Conservation (phyloP, 2,797 vertebrate species). For the Trichosurus vulpecula region DNA sequence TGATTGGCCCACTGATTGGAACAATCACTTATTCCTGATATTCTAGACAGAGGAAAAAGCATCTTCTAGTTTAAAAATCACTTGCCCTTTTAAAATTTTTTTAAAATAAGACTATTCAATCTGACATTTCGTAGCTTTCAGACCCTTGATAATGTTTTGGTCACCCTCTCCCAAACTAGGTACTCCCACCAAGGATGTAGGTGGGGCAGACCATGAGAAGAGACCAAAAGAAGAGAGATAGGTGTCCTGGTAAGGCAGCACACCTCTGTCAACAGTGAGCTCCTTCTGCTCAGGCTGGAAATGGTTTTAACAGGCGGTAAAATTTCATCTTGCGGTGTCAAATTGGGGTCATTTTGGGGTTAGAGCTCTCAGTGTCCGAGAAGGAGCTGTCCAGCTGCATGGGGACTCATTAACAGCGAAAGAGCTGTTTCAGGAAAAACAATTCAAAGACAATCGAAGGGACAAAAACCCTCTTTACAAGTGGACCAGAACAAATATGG, state of each 20-base stretch:
- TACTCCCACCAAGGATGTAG: slow-evolving; percentile 46
- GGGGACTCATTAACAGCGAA: slow-evolving; percentile 94
- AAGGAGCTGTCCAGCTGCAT: slow-evolving; percentile 98
- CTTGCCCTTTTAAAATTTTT: too few relatives aligned
- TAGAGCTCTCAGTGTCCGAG: slow-evolving; percentile 97
- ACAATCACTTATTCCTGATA: slow-evolving; percentile 47
- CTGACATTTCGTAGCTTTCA: slow-evolving; percentile 13
- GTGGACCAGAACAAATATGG: slow-evolving; percentile 88
- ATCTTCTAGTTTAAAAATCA: slow-evolving; percentile 24
- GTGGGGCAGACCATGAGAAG: slow-evolving; percentile 54
- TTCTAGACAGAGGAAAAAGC: slow-evolving; percentile 45
- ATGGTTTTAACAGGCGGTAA: slow-evolving; percentile 97
- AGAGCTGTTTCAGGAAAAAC: slow-evolving; percentile 98
- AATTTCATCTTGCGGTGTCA: slow-evolving; percentile 98
- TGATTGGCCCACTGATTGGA: neutral
- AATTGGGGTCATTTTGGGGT: slow-evolving; percentile 99
- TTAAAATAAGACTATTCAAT: slow-evolving; percentile 5
- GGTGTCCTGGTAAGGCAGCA: slow-evolving; percentile 83
- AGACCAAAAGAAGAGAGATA: slow-evolving; percentile 82
- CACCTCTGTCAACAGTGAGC: slow-evolving; percentile 85
- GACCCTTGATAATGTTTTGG: neutral
- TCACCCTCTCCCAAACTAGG: slow-evolving; percentile 13
- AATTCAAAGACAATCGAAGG: slow-evolving; percentile 94
- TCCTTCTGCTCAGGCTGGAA: slow-evolving; percentile 87
- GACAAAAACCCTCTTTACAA: slow-evolving; percentile 94